phyloP scores from a whole-genome alignment of 2,113 vertebrate genomes.

The Dicerorhinus sumatrensis region DNA sequence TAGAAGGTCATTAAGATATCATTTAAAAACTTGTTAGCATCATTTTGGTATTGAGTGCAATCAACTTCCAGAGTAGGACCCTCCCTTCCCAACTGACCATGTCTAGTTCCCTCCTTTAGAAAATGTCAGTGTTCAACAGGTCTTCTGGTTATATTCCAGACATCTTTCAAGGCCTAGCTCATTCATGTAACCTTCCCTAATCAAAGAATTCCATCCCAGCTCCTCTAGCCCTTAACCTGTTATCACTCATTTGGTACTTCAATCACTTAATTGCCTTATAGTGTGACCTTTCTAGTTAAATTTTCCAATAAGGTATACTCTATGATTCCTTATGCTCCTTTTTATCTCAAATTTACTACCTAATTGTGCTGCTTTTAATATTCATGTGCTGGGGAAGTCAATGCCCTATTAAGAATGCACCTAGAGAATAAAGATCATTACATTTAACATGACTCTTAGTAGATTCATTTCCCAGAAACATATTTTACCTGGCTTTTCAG shows the following conservation, averaged over 20 bases:
- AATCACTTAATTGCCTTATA: not conserved
- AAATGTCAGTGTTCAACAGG: not conserved
- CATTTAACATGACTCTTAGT: not conserved
- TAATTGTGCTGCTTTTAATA: not conserved
- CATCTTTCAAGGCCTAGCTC: not conserved
- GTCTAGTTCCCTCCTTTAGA: not conserved
- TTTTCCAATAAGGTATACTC: not conserved
- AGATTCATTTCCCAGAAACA: not conserved
- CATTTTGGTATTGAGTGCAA: not conserved
- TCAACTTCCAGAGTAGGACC: not conserved
- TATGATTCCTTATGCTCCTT: not conserved
- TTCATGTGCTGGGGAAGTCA: not conserved
- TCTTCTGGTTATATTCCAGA: not conserved
- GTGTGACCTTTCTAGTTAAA: not conserved
- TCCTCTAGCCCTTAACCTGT: not conserved
- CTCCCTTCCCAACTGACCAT: too few species aligned
- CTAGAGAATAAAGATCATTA: not conserved
- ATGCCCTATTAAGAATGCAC: not conserved
- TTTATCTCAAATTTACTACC: not conserved
- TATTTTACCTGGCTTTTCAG: not conserved
- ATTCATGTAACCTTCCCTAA: not conserved
- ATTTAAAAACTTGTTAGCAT: not conserved
- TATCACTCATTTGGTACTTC: not conserved
- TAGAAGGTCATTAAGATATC: not conserved
- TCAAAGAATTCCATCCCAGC: not conserved